Conservation (phyloP, 2,888 invertebrate genomes). For the Perithous albicinctus region DNA sequence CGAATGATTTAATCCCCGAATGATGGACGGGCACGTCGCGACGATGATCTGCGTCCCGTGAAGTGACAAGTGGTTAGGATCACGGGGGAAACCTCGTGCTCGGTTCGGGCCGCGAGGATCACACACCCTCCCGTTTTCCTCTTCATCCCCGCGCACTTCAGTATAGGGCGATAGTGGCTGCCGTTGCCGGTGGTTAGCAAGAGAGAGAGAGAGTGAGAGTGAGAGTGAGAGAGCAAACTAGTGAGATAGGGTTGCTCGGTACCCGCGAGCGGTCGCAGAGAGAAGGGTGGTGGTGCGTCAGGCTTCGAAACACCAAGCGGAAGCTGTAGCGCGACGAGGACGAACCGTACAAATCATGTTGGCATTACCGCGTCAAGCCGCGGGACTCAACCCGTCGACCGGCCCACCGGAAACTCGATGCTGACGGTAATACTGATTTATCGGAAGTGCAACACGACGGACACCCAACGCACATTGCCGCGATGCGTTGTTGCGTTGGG, state of each 20-base stretch:
- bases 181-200: conserved; percentile 67
- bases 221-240: conserved; percentile 53
- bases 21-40: conserved; percentile 83
- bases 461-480: conserved; percentile 36
- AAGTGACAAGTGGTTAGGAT: conserved; percentile 85
- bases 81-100: conserved; percentile 78
- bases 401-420: conserved; percentile 80
- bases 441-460: conserved; percentile 77
- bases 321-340: conserved; percentile 55
- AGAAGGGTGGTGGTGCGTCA: conserved; percentile 17
- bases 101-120: conserved; percentile 68
- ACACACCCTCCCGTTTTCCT: conserved; percentile 27
- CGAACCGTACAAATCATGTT: conserved; percentile 83
- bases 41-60: conserved; percentile 83
- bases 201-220: too few species aligned
- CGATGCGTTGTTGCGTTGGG: conserved; percentile 53
- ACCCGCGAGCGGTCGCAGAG: conserved; percentile 61
- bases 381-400: conserved; percentile 81
- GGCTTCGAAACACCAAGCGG: conserved; percentile 46
- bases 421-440: conserved; percentile 83
- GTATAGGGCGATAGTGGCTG: conserved; percentile 62
- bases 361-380: conserved; percentile 83
- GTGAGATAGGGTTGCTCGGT: conserved; percentile 64
- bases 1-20: conserved; percentile 84
- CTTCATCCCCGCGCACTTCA: conserved; percentile 50